A percentile compares a stretch with the other conserved stretches of the same genome.
phyloP scores from a whole-genome alignment of 2,797 vertebrate genomes.

The Melanotaenia parkinsoni region DNA sequence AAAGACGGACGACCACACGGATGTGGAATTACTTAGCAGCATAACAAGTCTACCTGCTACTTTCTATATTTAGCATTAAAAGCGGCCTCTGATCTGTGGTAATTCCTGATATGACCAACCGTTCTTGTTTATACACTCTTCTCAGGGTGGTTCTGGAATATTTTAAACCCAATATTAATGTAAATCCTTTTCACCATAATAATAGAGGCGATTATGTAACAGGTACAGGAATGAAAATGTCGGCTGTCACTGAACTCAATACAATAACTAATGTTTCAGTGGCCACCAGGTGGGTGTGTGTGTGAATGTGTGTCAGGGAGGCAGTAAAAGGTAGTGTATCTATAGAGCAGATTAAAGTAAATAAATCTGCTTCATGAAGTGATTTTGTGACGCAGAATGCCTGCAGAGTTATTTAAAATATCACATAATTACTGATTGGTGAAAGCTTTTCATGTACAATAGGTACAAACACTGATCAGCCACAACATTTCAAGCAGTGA shows the following conservation, averaged over 20 bases:
- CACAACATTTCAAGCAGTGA: not conserved
- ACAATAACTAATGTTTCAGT: not conserved
- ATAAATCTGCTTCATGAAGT: slow-evolving; percentile 10
- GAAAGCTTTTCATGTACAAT: not conserved
- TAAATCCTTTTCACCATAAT: slow-evolving; percentile 7
- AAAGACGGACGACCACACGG: not conserved
- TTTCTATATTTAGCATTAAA: not conserved
- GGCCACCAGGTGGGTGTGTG: not conserved
- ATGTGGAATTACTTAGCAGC: too few relatives aligned
- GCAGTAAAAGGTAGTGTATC: slow-evolving; percentile 62
- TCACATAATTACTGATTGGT: slow-evolving; percentile 7
- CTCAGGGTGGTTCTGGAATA: slow-evolving; percentile 1
- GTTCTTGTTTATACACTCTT: not conserved
- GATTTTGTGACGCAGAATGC: not conserved
- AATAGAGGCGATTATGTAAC: not conserved
- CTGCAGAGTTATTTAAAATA: not conserved
- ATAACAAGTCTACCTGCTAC: not conserved
- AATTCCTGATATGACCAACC: slow-evolving; percentile 9
- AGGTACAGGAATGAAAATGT: not conserved
- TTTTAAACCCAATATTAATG: not conserved
- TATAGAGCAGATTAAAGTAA: slow-evolving; percentile 16
- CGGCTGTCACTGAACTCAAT: slow-evolving; percentile 35
- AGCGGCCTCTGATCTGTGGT: not conserved
- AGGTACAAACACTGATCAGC: not conserved
- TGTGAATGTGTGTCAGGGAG: slow-evolving; percentile 13